These are phyloP conservation scores for Australoheros facetus DNA, from an alignment of 2,797 vertebrate genomes.

Conservation along the genomic window DNA sequence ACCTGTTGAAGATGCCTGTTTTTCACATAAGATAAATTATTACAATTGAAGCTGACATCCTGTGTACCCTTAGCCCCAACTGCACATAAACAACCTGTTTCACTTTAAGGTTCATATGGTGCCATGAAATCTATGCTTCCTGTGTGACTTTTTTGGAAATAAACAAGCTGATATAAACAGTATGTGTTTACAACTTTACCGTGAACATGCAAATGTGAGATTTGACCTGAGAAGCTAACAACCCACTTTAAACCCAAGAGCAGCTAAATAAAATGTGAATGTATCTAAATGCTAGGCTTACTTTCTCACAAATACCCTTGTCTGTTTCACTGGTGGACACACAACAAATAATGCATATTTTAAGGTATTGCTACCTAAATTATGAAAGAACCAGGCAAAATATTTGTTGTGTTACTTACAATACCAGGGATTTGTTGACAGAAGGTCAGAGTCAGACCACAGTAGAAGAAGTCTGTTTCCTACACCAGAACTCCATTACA, in stretches of 20 bases:
- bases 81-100: constrained; percentile 41
- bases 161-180: constrained; percentile 35
- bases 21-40: constrained; percentile 40
- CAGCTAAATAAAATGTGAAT: constrained; percentile 8
- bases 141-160: constrained; percentile 15
- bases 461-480: constrained; percentile 13
- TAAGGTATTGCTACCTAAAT: constrained; percentile 18
- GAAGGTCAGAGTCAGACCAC: constrained; percentile 24
- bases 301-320: background rate
- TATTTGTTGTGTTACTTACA: constrained; percentile 3
- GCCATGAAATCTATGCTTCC: constrained; percentile 32
- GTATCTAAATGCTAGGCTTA: background rate
- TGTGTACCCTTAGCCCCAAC: constrained; percentile 27
- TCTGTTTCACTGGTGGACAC: background rate
- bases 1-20: constrained; percentile 28
- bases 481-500: background rate
- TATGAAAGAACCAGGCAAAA: constrained; percentile 12
- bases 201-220: constrained; percentile 38
- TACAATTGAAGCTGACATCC: constrained; percentile 44
- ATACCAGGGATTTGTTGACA: constrained; percentile 18
- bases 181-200: constrained; percentile 27
- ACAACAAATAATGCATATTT: constrained; percentile 7
- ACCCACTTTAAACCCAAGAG: constrained; percentile 4
- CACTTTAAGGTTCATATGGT: constrained; percentile 25
- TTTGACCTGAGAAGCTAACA: constrained; percentile 7